Percentiles rank a stretch among this genome's conserved stretches.
These are phyloP conservation scores for Agriopis aurantiaria DNA, from an alignment of 2,888 invertebrate genomes.

Conservation along the genomic window DNA sequence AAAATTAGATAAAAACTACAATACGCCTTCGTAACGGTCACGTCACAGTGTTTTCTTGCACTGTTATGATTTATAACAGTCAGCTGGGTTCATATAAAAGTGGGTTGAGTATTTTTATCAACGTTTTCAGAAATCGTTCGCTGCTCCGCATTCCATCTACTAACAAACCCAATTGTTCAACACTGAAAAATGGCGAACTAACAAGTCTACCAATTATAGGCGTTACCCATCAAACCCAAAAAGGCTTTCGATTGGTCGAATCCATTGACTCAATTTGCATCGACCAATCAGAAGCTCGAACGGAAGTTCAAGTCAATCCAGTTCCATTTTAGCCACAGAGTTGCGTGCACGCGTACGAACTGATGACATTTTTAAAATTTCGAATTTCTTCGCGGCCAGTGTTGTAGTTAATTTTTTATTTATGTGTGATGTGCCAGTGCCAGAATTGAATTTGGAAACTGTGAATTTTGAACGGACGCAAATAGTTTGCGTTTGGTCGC, in stretches of 20 bases:
- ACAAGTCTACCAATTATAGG: constrained; percentile 77
- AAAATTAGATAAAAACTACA: neutral
- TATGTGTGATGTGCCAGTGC: constrained; percentile 37
- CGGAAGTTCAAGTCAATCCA: constrained; percentile 79
- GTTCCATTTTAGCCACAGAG: constrained; percentile 77
- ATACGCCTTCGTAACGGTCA: constrained; percentile 42
- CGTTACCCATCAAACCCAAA: constrained; percentile 64
- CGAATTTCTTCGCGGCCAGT: constrained; percentile 55
- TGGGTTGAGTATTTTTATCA: constrained; percentile 65
- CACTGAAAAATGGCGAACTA: constrained; percentile 82
- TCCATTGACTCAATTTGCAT: constrained; percentile 56
- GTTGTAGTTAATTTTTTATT: constrained; percentile 46
- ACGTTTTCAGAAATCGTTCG: constrained; percentile 65
- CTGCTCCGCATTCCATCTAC: constrained; percentile 71
- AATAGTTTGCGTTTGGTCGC: constrained; percentile 80
- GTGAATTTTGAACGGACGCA: constrained; percentile 53
- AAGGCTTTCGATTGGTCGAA: constrained; percentile 65
- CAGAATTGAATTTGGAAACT: constrained; percentile 33
- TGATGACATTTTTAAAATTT: constrained; percentile 55
- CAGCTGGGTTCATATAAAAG: constrained; percentile 66
- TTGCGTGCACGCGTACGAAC: constrained; percentile 70
- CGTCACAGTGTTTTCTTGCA: constrained; percentile 48
- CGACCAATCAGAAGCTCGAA: constrained; percentile 71
- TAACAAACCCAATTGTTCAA: constrained; percentile 77
- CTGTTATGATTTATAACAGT: constrained; percentile 66